phyloP scores from a whole-genome alignment of 2,113 vertebrate genomes.

The Epinephelus moara region DNA sequence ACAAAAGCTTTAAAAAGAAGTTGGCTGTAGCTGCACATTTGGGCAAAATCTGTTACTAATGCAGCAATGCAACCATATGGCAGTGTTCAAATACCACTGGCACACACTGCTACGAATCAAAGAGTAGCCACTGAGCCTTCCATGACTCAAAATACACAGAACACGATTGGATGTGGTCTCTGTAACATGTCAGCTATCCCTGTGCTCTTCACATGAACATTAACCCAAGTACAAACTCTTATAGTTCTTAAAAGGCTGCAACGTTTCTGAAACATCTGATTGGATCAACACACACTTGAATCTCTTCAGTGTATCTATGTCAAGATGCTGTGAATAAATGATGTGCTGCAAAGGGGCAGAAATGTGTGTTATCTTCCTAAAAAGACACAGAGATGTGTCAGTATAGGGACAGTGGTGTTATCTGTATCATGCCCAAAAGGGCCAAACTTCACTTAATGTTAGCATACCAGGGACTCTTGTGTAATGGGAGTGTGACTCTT shows the following conservation, averaged over 20 bases:
- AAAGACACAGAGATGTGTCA: conserved; percentile 4
- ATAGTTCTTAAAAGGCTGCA: background rate
- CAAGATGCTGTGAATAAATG: conserved; percentile 23
- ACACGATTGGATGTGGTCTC: background rate
- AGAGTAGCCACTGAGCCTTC: background rate
- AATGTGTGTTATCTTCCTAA: background rate
- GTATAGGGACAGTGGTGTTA: background rate
- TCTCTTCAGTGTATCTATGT: conserved; percentile 33
- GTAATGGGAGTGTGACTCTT: background rate
- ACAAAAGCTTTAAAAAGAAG: background rate
- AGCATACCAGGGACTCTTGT: background rate
- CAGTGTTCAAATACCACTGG: background rate
- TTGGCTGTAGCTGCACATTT: conserved; percentile 2
- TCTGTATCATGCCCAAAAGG: conserved; percentile 15
- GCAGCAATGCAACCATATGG: background rate
- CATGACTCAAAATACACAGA: background rate
- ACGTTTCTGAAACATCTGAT: background rate
- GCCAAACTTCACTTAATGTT: conserved; percentile 3
- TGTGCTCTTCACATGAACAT: background rate
- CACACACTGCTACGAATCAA: background rate
- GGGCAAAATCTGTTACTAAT: background rate
- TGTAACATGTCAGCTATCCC: background rate
- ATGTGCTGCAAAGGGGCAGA: conserved; percentile 3
- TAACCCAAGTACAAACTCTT: background rate
- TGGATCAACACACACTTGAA: conserved; percentile 6